Evolutionary conservation across 2,888 invertebrate species (phyloP), one percentile per base, ranked within the genome.

Genomic region (Rapana venosa): DNA sequence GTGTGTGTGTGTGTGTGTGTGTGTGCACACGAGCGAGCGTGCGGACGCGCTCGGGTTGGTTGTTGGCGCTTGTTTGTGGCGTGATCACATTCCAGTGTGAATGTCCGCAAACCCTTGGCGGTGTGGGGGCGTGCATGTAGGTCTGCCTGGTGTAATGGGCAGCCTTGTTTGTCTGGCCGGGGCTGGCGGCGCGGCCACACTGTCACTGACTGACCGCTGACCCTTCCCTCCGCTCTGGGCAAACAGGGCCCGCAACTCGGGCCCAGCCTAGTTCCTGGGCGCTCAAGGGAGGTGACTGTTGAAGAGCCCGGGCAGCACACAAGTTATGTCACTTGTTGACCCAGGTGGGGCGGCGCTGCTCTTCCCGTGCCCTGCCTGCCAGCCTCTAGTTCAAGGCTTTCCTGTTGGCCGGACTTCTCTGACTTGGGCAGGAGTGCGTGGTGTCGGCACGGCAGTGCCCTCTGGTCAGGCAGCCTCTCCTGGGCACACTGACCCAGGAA

Each of bases 301-400:
- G 47, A 87, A 74, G 74, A 87, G 74, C 87, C 35, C 13, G 22
- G 87, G 35, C 70, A 87, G 87, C 87, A 74, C 47, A 74, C 87
- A 87, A 35, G 74, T 87, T 87, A 87, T 32, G 87, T 61, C 70
- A 87, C 74, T 74, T 87, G 87, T 87, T 87, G 70, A 87, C 32
- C 87, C 87, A 87, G 87, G 87, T 87, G 74, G 74, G 81, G 47
- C 30, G 81, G 86, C 58, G 84, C 58, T 47, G 47, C 56, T 47
- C 47, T 84, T 47, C 58, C 56, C 6, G 56, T 11, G n/a, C n/a
- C 58, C 30, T 47, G 79, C 1, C 20, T n/a, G 20, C 35, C 17
- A 47, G 47, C 4, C 8, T 47, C 8, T 47, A 5, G 2, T 47
- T 47, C 47, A 47, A 47, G 47, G 47, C 8, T 47, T 47, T 47